phyloP scores from a whole-genome alignment of 2,113 vertebrate species.

The Brachionichthys hirsutus region DNA sequence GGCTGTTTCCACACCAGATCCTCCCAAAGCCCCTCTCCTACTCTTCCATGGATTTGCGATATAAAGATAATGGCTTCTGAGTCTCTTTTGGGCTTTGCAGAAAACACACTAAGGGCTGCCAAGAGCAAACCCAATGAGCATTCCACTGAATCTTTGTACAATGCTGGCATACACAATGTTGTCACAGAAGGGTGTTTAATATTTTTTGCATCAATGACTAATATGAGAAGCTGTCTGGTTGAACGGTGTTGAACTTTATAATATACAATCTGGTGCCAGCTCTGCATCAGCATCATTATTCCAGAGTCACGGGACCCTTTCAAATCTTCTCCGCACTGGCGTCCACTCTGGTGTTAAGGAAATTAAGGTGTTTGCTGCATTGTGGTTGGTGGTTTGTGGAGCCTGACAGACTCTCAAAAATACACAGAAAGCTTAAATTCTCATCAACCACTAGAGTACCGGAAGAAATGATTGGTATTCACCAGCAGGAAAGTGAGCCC shows the following conservation, averaged over 20 bases:
- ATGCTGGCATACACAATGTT: constrained; percentile 7
- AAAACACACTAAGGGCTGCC: constrained; percentile 19
- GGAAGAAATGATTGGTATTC: no score
- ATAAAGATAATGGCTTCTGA: constrained; percentile 1
- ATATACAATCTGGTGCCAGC: neutral
- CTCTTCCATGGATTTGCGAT: constrained; percentile 11
- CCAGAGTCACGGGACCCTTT: no score
- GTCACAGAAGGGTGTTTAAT: constrained; percentile 25
- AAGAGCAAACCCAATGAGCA: constrained; percentile 20
- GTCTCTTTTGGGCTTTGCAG: constrained; percentile 12
- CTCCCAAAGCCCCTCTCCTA: constrained; percentile 4
- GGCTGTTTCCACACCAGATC: neutral
- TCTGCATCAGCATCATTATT: neutral
- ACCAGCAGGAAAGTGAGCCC: no score
- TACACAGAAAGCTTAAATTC: no score
- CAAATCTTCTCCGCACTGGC: no score
- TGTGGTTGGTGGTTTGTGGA: no score
- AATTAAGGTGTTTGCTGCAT: no score
- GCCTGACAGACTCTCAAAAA: no score
- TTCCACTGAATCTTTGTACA: neutral
- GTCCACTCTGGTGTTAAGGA: no score
- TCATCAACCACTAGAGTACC: no score
- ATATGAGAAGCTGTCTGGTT: constrained; percentile 6
- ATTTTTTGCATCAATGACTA: constrained; percentile 29
- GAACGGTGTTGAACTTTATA: no score